Evolutionary conservation across 2,797 vertebrate genomes (phyloP).

Genomic region (Sebastes vulpes): DNA sequence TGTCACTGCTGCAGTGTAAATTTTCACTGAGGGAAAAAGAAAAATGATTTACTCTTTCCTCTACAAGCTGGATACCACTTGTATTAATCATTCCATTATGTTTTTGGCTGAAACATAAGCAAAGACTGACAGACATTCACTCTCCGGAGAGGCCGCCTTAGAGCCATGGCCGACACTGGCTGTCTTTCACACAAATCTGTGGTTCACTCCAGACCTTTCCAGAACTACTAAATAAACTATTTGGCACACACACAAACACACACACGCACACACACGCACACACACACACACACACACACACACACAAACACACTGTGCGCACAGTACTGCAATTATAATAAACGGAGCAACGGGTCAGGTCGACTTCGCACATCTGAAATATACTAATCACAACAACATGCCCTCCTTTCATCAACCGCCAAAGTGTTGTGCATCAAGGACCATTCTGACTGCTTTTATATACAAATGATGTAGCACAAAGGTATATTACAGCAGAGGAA

Average conservation of each 20-base stretch:
- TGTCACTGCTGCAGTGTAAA: constrained; percentile 3
- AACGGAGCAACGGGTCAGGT: constrained; percentile 36
- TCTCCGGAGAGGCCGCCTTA: constrained; percentile 42
- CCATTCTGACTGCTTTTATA: constrained; percentile 12
- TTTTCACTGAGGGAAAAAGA: constrained; percentile 14
- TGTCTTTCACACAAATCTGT: constrained; percentile 59
- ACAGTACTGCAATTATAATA: constrained; percentile 37
- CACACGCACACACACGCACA: constrained; percentile 22
- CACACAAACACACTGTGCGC: constrained; percentile 5
- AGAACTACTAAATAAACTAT: constrained; percentile 30
- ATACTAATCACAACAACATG: constrained; percentile 9
- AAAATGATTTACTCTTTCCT: constrained; percentile 31
- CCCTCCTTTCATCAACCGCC: constrained; percentile 24
- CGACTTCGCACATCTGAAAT: constrained; percentile 24
- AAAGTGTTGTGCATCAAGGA: constrained; percentile 10
- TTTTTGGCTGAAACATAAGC: constrained; percentile 58
- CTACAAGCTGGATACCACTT: constrained; percentile 28
- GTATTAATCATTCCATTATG: constrained; percentile 68
- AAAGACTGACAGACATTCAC: constrained; percentile 54
- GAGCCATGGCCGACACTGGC: constrained; percentile 33
- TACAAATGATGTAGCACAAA: constrained; percentile 9
- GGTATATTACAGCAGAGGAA: constrained; percentile 22
- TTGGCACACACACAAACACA: constrained; percentile 41
- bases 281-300: constrained; percentile 19
- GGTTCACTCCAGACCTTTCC: constrained; percentile 56